A percentile compares a stretch with the other conserved stretches of the same genome.
Evolutionary conservation across 2,113 vertebrate genomes (phyloP).

Genomic region (Xenus cinereus): DNA sequence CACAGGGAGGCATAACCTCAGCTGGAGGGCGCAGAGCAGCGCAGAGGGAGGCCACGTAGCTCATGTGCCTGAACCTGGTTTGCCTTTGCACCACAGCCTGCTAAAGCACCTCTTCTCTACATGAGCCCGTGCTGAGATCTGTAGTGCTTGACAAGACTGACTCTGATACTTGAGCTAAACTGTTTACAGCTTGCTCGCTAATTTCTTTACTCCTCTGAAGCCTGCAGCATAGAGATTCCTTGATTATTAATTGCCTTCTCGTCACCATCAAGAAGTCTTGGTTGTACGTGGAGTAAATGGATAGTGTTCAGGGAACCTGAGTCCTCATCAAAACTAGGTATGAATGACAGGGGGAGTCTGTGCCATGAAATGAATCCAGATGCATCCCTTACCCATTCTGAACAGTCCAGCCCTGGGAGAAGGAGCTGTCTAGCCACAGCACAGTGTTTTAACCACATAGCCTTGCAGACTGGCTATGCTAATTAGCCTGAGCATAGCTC

Average conservation of each 20-base stretch:
- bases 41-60: background rate
- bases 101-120: background rate
- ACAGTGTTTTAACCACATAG: background rate
- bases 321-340: background rate
- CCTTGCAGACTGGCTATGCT: background rate
- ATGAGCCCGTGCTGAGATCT: background rate
- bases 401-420: background rate
- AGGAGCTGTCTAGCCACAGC: background rate
- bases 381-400: background rate
- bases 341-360: background rate
- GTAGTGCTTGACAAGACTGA: background rate
- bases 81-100: background rate
- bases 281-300: background rate
- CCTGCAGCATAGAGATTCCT: background rate
- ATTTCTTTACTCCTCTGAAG: background rate
- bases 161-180: background rate
- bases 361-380: background rate
- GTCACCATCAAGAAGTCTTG: background rate
- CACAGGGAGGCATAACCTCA: background rate
- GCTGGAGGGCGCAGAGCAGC: background rate
- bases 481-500: background rate
- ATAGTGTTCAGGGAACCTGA: background rate
- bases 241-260: slow-evolving; percentile 2
- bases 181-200: background rate
- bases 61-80: background rate